Evolutionary conservation across 2,113 vertebrate genomes (phyloP), one percentile per base, ranked within the genome.

Genomic region (Chauna torquata): DNA sequence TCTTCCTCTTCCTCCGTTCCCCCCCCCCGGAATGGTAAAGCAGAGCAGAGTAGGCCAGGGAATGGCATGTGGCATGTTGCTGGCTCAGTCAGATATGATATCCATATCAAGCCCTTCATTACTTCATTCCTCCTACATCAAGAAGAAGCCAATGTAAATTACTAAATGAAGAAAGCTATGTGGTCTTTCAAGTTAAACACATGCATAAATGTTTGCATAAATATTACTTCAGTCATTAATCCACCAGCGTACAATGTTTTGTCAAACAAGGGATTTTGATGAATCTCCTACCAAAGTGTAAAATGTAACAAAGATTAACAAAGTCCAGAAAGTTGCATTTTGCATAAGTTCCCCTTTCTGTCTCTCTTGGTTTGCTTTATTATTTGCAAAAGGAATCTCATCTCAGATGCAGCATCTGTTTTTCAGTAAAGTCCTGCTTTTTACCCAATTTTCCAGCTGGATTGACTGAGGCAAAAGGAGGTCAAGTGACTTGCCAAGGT

Each of bases 401-500:
- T 96, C 94, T 96, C n/a, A 58, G 81, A 94, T 90, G 88, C 94
- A 96, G 81, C 94, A 93, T 97, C 95, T 97, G 94, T 80, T 95
- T 97, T 97, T 91, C 91, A 82, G 81, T 89, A 90, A 95, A 96
- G 81, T 96, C 90, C 65, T 91, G 78, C 95, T 94, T 97, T 97
- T 96, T 90, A 95, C 94, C 81, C 91, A 97, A 96, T 97, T 97
- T 97, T 97, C 97, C 97, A 97, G 97, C 83, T 95, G 96, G 94
- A 96, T 97, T 97, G 96, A 94, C 88, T 4, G 44, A 97, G 88
- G 96, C 96, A 97, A 98, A 97, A 92, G 87, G 75, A 97, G 97
- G 96, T 98, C 97, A 97, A 97, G 95, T 96, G 96, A 95, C 96
- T 97, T 96, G 96, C 91, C 97, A 96, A 97, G 96, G 95, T 97